Evolutionary conservation across 2,888 invertebrate species (phyloP).

Genomic region (Lagria hirta): DNA sequence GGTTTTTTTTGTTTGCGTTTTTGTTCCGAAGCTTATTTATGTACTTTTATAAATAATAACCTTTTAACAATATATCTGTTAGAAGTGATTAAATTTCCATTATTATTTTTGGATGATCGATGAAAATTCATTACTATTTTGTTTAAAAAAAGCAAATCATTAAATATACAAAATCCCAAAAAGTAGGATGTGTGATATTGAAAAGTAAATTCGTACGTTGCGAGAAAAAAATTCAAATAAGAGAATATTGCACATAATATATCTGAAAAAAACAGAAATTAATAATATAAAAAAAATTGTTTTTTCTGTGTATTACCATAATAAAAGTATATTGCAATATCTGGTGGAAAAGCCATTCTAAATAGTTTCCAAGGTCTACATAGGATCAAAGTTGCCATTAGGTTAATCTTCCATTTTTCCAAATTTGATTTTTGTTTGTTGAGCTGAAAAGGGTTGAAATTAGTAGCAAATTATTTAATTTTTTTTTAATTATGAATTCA

Average conservation of each 20-base stretch:
- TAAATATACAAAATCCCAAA: conserved; percentile 47
- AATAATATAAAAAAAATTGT: no score
- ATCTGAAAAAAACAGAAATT: no score
- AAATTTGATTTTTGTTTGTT: neutral
- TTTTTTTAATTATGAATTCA: no score
- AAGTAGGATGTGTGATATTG: conserved; percentile 51
- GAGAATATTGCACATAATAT: conserved; percentile 53
- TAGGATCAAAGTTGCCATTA: neutral
- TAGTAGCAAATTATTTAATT: no score
- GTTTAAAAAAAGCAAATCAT: conserved; percentile 54
- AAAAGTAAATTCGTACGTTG: conserved; percentile 58
- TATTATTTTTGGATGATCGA: conserved; percentile 57
- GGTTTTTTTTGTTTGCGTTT: no score
- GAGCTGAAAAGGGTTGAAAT: no score
- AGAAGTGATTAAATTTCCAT: conserved; percentile 55
- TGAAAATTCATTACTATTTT: conserved; percentile 57
- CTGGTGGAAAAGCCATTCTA: conserved; percentile 1
- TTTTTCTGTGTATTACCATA: no score
- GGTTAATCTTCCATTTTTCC: neutral
- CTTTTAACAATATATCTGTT: conserved; percentile 20
- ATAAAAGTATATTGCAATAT: no score
- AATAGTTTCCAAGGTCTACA: conserved; percentile 12
- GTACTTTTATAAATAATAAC: no score
- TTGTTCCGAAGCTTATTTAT: no score
- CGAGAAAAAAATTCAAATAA: conserved; percentile 55